Evolutionary conservation across 2,888 invertebrate species (phyloP).

Genomic region (Agonopterix subpropinquella): DNA sequence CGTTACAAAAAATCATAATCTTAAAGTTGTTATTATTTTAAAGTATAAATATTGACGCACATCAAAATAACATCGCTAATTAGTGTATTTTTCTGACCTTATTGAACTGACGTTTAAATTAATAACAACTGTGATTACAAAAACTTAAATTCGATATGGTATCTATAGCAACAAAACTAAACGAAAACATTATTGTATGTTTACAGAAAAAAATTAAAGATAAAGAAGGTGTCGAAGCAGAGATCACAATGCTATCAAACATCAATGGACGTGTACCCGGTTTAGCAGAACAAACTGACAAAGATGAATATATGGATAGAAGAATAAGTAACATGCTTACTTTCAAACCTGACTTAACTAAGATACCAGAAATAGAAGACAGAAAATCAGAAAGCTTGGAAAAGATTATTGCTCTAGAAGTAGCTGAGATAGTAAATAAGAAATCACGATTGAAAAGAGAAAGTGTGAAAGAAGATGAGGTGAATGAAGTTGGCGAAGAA

Average conservation of each 20-base stretch:
- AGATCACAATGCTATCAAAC: slow-evolving; percentile 35
- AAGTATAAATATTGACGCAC: too few relatives aligned
- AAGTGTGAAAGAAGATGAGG: slow-evolving; percentile 15
- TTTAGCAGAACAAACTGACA: slow-evolving; percentile 20
- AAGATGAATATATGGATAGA: slow-evolving; percentile 43
- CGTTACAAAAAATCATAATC: too few relatives aligned
- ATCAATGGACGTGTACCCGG: slow-evolving; percentile 41
- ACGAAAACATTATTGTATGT: background rate
- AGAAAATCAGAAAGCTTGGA: slow-evolving; percentile 36
- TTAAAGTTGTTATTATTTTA: too few relatives aligned
- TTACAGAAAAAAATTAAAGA: slow-evolving; percentile 58
- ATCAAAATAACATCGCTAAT: too few relatives aligned
- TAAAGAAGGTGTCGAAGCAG: slow-evolving; percentile 37
- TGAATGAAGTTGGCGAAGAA: slow-evolving; percentile 26
- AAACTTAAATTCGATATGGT: too few relatives aligned
- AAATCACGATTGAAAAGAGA: slow-evolving; percentile 29
- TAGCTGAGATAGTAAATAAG: slow-evolving; percentile 46
- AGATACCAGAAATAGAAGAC: slow-evolving; percentile 30
- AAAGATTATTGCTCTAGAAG: slow-evolving; percentile 46
- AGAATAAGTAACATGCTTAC: slow-evolving; percentile 58
- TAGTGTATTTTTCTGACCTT: too few relatives aligned
- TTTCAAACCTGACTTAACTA: slow-evolving; percentile 47
- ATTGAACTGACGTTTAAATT: too few relatives aligned
- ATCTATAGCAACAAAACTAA: too few relatives aligned
- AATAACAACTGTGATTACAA: too few relatives aligned